Evolutionary conservation across 2,797 vertebrate genomes (phyloP).

Genomic region (Momotus momota): DNA sequence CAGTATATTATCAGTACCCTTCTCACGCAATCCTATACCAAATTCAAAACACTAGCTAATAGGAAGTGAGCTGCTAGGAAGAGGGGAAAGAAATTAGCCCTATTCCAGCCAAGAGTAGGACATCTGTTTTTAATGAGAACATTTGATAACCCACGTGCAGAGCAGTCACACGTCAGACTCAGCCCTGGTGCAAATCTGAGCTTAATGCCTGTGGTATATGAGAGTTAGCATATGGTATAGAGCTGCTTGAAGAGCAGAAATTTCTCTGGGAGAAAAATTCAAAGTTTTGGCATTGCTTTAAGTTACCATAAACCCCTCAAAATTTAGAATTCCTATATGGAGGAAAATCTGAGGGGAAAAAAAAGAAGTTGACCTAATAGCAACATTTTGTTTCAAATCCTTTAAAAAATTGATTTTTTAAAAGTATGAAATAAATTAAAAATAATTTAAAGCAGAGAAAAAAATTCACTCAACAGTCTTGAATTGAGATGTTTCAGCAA

Average conservation of each 20-base stretch:
- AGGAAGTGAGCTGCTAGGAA: neutral
- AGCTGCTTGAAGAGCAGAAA: neutral
- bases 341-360: neutral
- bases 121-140: neutral
- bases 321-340: neutral
- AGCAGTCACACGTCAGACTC: neutral
- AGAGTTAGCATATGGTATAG: neutral
- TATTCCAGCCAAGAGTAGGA: neutral
- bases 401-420: neutral
- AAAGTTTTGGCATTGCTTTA: neutral
- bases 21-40: neutral
- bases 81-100: neutral
- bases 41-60: neutral
- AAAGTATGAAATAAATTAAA: neutral
- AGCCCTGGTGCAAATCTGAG: neutral
- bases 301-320: neutral
- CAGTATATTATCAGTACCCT: neutral
- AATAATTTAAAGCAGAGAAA: neutral
- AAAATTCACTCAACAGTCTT: neutral
- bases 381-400: neutral
- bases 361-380: neutral
- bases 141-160: neutral
- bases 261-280: neutral
- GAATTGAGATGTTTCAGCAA: neutral
- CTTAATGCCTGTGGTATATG: neutral